Evolutionary conservation across 1,140 invertebrate species (phyloP).

Genomic region (Zaprionus africanus): DNA sequence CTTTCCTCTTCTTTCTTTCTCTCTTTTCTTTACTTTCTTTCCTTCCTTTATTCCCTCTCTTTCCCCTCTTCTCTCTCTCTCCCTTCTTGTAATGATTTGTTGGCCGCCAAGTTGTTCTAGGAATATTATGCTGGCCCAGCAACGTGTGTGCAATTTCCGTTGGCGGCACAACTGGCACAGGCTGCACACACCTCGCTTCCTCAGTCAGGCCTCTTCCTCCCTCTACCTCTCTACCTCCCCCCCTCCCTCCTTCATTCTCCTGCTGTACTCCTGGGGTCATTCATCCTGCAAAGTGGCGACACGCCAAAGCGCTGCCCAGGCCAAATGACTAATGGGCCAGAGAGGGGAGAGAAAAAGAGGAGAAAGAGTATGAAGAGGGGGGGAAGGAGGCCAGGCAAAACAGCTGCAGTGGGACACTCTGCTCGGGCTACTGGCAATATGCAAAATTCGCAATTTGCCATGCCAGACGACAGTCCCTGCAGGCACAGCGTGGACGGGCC

Average conservation of each 20-base stretch:
- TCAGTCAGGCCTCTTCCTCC: neutral
- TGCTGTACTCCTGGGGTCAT: slow-evolving; percentile 60
- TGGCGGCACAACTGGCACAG: slow-evolving; percentile 26
- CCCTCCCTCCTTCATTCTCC: neutral
- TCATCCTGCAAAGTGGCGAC: slow-evolving; percentile 82
- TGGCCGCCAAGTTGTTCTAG: slow-evolving; percentile 7
- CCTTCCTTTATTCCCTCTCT: neutral
- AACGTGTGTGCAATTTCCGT: slow-evolving; percentile 78
- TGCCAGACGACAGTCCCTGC: slow-evolving; percentile 55
- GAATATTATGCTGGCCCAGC: slow-evolving; percentile 35
- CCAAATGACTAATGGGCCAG: slow-evolving; percentile 75
- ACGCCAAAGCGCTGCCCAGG: slow-evolving; percentile 67
- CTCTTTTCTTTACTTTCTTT: too few relatives aligned
- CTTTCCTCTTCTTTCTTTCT: too few relatives aligned
- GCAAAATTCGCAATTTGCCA: slow-evolving; percentile 80
- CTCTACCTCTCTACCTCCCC: neutral
- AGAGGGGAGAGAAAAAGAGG: slow-evolving; percentile 10
- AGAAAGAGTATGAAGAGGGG: slow-evolving; percentile 22
- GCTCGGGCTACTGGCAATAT: slow-evolving; percentile 67
- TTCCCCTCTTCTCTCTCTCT: too few relatives aligned
- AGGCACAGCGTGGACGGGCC: neutral
- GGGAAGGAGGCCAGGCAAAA: slow-evolving; percentile 26
- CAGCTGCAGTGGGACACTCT: slow-evolving; percentile 28
- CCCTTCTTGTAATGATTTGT: slow-evolving; percentile 18
- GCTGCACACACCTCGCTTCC: neutral